A percentile compares a stretch with the other conserved stretches of the same genome.
Evolutionary conservation across 2,888 invertebrate genomes (phyloP).

Genomic region (Cepaea hortensis): DNA sequence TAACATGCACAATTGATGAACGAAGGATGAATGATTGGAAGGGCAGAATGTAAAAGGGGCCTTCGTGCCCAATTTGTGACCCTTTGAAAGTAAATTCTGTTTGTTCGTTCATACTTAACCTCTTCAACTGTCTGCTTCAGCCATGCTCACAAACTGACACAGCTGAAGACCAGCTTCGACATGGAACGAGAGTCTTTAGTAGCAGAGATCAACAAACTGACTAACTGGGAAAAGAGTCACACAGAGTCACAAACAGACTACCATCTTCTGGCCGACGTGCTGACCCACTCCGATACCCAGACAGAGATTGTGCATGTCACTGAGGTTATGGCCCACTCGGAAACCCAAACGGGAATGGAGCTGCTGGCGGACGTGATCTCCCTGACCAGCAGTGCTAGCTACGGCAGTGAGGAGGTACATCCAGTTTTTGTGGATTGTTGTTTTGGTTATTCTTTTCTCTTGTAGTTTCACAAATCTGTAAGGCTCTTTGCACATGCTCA

Average conservation of each 20-base stretch:
- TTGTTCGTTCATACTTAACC: not conserved
- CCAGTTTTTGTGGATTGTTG: not conserved
- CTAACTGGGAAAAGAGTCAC: slow-evolving; percentile 11
- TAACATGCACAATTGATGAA: too few species aligned
- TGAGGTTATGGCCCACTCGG: slow-evolving; percentile 29
- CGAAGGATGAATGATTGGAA: too few species aligned
- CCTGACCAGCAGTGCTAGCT: slow-evolving; percentile 46
- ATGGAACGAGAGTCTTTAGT: slow-evolving; percentile 48
- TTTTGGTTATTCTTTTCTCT: not conserved
- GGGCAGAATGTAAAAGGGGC: too few species aligned
- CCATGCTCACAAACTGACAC: slow-evolving; percentile 47
- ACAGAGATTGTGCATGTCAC: slow-evolving; percentile 32
- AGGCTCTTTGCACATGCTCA: too few species aligned
- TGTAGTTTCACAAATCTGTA: too few species aligned
- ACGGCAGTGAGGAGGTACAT: slow-evolving; percentile 48
- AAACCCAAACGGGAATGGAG: slow-evolving; percentile 50
- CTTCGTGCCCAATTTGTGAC: too few species aligned
- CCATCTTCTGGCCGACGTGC: not conserved
- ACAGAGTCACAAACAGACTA: slow-evolving; percentile 13
- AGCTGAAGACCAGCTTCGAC: slow-evolving; percentile 52
- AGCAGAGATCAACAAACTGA: slow-evolving; percentile 40
- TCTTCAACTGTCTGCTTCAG: slow-evolving; percentile 13
- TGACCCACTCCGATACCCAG: slow-evolving; percentile 31
- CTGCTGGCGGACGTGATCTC: slow-evolving; percentile 51
- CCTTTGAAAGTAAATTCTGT: too few species aligned